Evolutionary conservation across 1,140 invertebrate genomes (phyloP).

Genomic region (Zaprionus ghesquierei): DNA sequence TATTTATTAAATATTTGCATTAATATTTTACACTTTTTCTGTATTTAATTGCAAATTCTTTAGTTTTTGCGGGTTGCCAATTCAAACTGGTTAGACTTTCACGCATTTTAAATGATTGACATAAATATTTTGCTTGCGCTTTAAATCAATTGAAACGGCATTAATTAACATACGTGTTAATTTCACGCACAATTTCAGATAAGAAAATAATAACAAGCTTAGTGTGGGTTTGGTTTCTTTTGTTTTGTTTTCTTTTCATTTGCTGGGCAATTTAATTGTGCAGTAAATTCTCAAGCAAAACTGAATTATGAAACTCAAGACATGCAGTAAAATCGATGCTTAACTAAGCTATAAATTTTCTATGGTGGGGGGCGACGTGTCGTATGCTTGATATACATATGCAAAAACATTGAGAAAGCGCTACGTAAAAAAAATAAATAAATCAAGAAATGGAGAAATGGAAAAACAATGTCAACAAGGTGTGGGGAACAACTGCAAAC

Average conservation of each 20-base stretch:
- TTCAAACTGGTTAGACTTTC: not conserved
- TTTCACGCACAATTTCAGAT: not conserved
- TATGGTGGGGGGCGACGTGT: conserved; percentile 28
- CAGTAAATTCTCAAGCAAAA: conserved; percentile 54
- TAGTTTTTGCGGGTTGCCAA: not conserved
- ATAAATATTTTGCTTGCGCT: conserved; percentile 45
- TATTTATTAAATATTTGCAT: not conserved
- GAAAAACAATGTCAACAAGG: not conserved
- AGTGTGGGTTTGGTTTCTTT: not conserved
- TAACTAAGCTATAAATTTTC: conserved; percentile 26
- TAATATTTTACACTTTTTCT: not conserved
- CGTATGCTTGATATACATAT: conserved; percentile 49
- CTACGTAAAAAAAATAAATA: conserved; percentile 19
- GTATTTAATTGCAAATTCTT: not conserved
- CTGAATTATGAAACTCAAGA: conserved; percentile 38
- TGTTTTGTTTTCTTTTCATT: not conserved
- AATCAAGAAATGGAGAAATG: conserved; percentile 25
- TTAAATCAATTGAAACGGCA: conserved; percentile 12
- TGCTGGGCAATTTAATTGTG: conserved; percentile 18
- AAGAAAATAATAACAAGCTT: not conserved
- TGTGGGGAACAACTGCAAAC: conserved; percentile 7
- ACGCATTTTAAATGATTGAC: conserved; percentile 22
- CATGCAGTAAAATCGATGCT: conserved; percentile 54
- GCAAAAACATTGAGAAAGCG: conserved; percentile 14
- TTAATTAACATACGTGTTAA: conserved; percentile 12